Percentiles rank a stretch among this genome's conserved stretches.
Evolutionary conservation across 2,113 vertebrate species (phyloP).

Genomic region (Spermophilus dauricus): DNA sequence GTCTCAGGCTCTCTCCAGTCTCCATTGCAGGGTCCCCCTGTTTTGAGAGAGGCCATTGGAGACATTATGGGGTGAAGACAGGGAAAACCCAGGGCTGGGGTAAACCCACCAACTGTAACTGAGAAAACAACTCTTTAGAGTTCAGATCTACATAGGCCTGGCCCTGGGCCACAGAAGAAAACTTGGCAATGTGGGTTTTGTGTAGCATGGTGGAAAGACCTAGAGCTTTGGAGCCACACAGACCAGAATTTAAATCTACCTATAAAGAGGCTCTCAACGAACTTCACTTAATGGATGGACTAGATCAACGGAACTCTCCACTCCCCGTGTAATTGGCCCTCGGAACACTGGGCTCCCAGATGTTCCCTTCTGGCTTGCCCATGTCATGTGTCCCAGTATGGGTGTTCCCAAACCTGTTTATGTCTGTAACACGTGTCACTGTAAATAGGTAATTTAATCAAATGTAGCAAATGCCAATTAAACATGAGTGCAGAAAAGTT

Average conservation of each 20-base stretch:
- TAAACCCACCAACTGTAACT: neutral
- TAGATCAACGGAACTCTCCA: neutral
- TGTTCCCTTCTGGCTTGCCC: neutral
- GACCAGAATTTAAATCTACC: neutral
- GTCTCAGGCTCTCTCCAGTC: neutral
- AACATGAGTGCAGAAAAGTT: constrained; percentile 57
- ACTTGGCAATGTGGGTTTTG: neutral
- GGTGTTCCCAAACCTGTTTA: constrained; percentile 23
- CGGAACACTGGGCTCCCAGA: neutral
- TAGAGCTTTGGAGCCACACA: neutral
- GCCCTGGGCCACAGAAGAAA: neutral
- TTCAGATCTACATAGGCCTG: neutral
- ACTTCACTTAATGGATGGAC: neutral
- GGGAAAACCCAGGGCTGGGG: neutral
- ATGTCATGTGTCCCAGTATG: neutral
- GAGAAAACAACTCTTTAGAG: neutral
- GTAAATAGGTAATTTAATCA: constrained; percentile 75
- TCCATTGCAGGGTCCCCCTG: neutral
- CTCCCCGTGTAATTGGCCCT: neutral
- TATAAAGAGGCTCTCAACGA: neutral
- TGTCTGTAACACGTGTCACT: constrained; percentile 40
- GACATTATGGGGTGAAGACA: neutral
- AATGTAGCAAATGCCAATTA: constrained; percentile 69
- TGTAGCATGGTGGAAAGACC: neutral
- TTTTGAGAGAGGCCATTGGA: neutral